phyloP scores from a whole-genome alignment of 1,140 invertebrate species.

The Pseudachorutes palmiensis region DNA sequence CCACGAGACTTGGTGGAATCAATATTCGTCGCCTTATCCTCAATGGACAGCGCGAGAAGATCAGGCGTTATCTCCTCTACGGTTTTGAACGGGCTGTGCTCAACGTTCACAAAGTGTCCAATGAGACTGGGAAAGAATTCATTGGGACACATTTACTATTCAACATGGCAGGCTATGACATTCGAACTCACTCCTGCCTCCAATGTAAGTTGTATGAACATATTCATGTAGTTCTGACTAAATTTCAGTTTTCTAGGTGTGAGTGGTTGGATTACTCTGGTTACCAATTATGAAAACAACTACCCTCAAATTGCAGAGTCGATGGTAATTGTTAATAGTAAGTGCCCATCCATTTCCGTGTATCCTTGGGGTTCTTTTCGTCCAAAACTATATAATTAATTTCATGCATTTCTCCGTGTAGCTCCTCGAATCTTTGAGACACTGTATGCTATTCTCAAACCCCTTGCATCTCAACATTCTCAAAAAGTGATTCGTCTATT shows the following conservation, averaged over 20 bases:
- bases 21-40: neutral
- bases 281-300: neutral
- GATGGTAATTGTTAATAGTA: neutral
- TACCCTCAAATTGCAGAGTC: neutral
- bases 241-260: neutral
- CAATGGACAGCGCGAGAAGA: neutral
- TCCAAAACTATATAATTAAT: neutral
- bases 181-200: conserved; percentile 1
- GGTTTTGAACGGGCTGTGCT: neutral
- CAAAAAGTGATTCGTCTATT: neutral
- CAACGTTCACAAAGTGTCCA: conserved; percentile 1
- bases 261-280: neutral
- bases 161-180: conserved; percentile 6
- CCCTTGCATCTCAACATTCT: neutral
- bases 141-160: neutral
- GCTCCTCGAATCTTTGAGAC: neutral
- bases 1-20: neutral
- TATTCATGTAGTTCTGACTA: neutral
- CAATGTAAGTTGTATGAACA: neutral
- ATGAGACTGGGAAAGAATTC: conserved; percentile 6
- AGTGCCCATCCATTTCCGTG: neutral
- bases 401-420: neutral
- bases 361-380: neutral
- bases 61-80: neutral
- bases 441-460: neutral